These are phyloP conservation scores for Rhyacophila evoluta DNA, from an alignment of 2,888 invertebrate genomes.

Conservation along the genomic window DNA sequence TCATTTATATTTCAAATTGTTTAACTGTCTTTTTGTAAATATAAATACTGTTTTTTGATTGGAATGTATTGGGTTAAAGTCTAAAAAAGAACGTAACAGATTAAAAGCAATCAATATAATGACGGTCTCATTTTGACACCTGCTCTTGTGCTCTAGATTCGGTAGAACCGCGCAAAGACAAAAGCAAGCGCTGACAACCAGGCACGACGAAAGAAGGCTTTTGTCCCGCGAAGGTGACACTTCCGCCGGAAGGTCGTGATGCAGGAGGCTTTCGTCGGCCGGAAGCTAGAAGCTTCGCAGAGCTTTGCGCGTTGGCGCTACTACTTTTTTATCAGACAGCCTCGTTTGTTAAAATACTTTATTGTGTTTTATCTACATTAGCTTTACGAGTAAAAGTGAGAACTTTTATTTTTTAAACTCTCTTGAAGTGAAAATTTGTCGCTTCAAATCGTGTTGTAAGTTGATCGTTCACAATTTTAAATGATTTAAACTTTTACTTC, in stretches of 20 bases:
- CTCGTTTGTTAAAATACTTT: not conserved
- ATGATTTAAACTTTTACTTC: too few relatives aligned
- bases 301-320: not conserved
- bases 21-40: too few relatives aligned
- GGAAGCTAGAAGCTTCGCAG: not conserved
- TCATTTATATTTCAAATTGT: too few relatives aligned
- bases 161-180: not conserved
- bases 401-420: too few relatives aligned
- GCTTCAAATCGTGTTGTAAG: too few relatives aligned
- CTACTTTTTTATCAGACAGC: not conserved
- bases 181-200: not conserved
- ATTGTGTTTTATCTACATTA: not conserved
- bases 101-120: not conserved
- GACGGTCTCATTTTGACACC: not conserved
- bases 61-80: too few relatives aligned
- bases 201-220: not conserved
- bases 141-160: not conserved
- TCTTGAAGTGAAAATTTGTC: too few relatives aligned
- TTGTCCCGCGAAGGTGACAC: conserved; percentile 1
- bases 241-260: not conserved
- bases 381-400: too few relatives aligned
- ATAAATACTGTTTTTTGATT: too few relatives aligned
- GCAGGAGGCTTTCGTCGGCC: not conserved
- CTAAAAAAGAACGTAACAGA: not conserved
- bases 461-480: too few relatives aligned